phyloP scores from a whole-genome alignment of 2,113 vertebrate genomes.

The Aegithalos caudatus region DNA sequence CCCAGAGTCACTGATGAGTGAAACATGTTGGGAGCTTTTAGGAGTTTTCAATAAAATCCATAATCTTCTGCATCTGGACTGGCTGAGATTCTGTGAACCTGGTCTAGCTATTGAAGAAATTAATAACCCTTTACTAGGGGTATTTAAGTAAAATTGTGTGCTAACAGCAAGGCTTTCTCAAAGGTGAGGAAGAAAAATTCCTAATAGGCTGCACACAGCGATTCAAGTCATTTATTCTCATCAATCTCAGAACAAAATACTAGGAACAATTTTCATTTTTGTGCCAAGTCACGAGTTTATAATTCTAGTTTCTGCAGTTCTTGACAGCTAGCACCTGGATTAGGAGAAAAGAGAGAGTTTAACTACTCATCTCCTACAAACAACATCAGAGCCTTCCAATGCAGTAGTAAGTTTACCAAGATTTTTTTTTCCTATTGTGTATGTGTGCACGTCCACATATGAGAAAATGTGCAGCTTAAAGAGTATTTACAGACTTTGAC shows the following conservation, averaged over 20 bases:
- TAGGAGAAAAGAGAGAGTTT: neutral
- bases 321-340: neutral
- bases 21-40: accelerated
- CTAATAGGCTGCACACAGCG: neutral
- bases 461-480: neutral
- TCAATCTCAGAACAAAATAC: neutral
- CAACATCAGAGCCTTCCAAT: neutral
- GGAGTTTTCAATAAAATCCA: neutral
- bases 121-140: neutral
- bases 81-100: neutral
- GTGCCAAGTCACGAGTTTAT: neutral
- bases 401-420: neutral
- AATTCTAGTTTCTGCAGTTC: neutral
- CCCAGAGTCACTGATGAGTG: neutral
- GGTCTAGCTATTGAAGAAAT: neutral
- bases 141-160: neutral
- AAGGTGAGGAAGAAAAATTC: neutral
- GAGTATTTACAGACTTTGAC: constrained; percentile 23
- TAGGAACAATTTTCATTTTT: neutral
- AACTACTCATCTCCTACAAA: neutral
- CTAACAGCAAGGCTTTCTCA: neutral
- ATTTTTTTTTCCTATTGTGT: neutral
- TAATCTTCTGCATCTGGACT: neutral
- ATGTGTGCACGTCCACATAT: neutral
- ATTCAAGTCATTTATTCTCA: neutral